phyloP scores from a whole-genome alignment of 2,797 vertebrate genomes.

The Chrosomus eos region DNA sequence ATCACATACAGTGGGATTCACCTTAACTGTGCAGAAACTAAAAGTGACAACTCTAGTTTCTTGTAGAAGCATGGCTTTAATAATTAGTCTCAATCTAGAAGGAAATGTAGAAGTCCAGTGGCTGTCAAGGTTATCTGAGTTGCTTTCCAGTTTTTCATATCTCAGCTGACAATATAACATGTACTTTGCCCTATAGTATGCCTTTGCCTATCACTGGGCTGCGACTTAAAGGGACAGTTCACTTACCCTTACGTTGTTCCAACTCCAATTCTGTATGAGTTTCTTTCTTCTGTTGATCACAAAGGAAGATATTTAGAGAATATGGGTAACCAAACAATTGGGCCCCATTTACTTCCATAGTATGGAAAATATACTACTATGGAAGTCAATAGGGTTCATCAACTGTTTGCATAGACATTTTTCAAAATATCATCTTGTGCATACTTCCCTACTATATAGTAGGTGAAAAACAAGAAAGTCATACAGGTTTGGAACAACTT shows the following conservation, averaged over 20 bases:
- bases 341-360: neutral
- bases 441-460: too few relatives aligned
- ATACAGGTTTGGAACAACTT: neutral
- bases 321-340: neutral
- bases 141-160: conserved; percentile 45
- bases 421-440: neutral
- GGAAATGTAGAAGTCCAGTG: conserved; percentile 24
- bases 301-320: neutral
- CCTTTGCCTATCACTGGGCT: neutral
- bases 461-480: too few relatives aligned
- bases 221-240: neutral
- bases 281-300: neutral
- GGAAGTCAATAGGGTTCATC: neutral
- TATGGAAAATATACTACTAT: neutral
- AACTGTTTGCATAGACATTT: neutral
- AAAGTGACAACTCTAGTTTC: conserved; percentile 39
- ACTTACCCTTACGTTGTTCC: neutral
- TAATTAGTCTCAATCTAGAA: neutral
- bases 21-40: conserved; percentile 53
- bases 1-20: conserved; percentile 38
- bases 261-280: neutral
- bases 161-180: conserved; percentile 50
- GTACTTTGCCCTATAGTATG: conserved; percentile 65
- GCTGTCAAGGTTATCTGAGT: conserved; percentile 40
- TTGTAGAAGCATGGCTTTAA: neutral